Percentiles rank a stretch among this genome's conserved stretches.
Evolutionary conservation across 2,797 vertebrate species (phyloP).

Genomic region (Otus scops): DNA sequence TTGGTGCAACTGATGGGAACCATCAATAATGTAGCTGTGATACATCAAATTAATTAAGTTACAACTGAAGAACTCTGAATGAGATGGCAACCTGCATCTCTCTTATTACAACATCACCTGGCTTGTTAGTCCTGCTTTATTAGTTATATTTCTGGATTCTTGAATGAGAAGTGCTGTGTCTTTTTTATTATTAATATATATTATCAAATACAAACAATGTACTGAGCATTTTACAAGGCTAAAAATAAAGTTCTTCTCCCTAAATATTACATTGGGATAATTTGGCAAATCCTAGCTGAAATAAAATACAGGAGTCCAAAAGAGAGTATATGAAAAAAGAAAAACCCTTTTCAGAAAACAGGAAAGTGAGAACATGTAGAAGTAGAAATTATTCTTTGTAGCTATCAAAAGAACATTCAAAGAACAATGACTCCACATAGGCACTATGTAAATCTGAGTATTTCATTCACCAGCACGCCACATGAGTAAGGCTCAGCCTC

Average conservation of each 20-base stretch:
- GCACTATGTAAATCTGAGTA: background rate
- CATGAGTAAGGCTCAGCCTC: background rate
- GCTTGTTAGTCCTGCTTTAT: background rate
- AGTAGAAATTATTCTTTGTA: background rate
- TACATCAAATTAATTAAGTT: background rate
- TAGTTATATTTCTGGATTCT: background rate
- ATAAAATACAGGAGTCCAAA: background rate
- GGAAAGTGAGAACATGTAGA: background rate
- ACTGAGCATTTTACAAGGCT: background rate
- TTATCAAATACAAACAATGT: background rate
- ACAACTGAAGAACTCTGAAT: background rate
- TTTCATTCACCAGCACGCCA: background rate
- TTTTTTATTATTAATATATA: background rate
- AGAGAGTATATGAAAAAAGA: background rate
- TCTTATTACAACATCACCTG: background rate
- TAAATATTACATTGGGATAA: background rate
- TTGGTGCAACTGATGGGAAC: background rate
- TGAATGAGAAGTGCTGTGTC: background rate
- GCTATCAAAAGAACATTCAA: background rate
- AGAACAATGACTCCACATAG: background rate
- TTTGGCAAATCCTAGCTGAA: background rate
- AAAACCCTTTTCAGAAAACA: background rate
- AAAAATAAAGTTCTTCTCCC: background rate
- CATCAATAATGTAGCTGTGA: background rate
- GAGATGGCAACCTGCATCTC: background rate